phyloP scores from a whole-genome alignment of 2,797 vertebrate genomes.

The Hafferia zeledoni region DNA sequence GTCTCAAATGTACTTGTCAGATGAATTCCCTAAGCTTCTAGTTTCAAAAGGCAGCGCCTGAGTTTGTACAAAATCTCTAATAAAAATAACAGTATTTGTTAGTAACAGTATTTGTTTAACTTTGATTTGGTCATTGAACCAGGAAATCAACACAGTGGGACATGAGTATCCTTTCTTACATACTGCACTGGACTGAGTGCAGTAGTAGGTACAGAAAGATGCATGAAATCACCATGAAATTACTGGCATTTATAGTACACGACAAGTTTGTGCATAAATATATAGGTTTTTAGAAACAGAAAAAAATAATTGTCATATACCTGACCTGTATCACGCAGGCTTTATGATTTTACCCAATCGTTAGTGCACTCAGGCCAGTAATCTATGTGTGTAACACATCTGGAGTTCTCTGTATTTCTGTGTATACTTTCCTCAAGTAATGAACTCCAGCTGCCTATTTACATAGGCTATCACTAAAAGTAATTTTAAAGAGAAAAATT shows the following conservation, averaged over 20 bases:
- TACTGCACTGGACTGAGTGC: not conserved
- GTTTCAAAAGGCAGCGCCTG: not conserved
- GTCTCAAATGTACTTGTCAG: not conserved
- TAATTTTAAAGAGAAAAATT: not conserved
- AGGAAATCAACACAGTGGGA: not conserved
- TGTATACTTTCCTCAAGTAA: not conserved
- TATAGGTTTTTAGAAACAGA: not conserved
- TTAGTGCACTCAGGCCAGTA: not conserved
- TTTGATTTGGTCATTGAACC: not conserved
- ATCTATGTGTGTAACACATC: not conserved
- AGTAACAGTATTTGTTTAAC: not conserved
- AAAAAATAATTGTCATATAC: not conserved
- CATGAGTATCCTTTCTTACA: not conserved
- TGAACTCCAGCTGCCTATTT: not conserved
- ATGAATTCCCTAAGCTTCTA: not conserved
- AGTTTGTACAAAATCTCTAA: not conserved
- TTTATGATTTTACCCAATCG: not conserved
- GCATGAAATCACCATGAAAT: not conserved
- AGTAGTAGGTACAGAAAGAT: not conserved
- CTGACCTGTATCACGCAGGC: not conserved
- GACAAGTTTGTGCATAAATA: not conserved
- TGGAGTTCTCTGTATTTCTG: not conserved
- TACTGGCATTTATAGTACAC: not conserved
- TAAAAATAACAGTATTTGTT: not conserved
- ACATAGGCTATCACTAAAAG: not conserved